These are phyloP conservation scores for Zaprionus nigranus DNA, from an alignment of 1,140 invertebrate genomes.

Conservation along the genomic window DNA sequence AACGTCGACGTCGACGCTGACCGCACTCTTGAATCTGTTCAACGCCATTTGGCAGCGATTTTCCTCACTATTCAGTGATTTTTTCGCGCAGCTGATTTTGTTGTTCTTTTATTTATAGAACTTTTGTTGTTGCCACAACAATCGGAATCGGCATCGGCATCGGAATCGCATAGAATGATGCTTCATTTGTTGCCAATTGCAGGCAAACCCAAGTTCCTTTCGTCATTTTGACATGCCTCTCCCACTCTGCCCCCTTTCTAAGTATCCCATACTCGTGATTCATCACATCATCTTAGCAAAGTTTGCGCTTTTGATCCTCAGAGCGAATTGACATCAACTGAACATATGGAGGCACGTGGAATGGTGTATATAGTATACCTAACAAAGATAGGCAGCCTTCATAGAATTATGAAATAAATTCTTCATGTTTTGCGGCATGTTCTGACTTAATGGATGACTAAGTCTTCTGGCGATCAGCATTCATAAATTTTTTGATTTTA, in stretches of 20 bases:
- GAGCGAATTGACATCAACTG: slow-evolving; percentile 14
- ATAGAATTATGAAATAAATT: slow-evolving; percentile 52
- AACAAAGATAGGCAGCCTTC: slow-evolving; percentile 17
- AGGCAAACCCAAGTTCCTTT: slow-evolving; percentile 37
- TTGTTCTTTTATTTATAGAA: slow-evolving; percentile 73
- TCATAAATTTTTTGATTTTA: slow-evolving; percentile 71
- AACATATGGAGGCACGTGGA: slow-evolving; percentile 5
- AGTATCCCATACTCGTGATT: slow-evolving; percentile 40
- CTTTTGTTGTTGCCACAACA: slow-evolving; percentile 34
- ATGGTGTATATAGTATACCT: neutral
- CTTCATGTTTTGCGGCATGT: slow-evolving; percentile 44
- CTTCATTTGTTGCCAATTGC: slow-evolving; percentile 60
- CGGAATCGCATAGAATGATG: slow-evolving; percentile 46
- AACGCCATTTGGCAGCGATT: slow-evolving; percentile 56
- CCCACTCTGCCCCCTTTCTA: slow-evolving; percentile 26
- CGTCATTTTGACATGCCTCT: neutral
- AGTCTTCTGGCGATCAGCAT: slow-evolving; percentile 41
- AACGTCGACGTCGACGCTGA: slow-evolving; percentile 30
- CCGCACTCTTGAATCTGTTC: slow-evolving; percentile 69
- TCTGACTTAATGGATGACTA: slow-evolving; percentile 60
- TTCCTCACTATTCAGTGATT: slow-evolving; percentile 46
- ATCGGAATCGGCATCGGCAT: slow-evolving; percentile 15
- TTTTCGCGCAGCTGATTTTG: slow-evolving; percentile 79
- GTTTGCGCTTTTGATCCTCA: slow-evolving; percentile 5
- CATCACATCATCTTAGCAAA: neutral